These are phyloP conservation scores for Xestia sexstrigata DNA, from an alignment of 2,888 invertebrate genomes.

Conservation along the genomic window DNA sequence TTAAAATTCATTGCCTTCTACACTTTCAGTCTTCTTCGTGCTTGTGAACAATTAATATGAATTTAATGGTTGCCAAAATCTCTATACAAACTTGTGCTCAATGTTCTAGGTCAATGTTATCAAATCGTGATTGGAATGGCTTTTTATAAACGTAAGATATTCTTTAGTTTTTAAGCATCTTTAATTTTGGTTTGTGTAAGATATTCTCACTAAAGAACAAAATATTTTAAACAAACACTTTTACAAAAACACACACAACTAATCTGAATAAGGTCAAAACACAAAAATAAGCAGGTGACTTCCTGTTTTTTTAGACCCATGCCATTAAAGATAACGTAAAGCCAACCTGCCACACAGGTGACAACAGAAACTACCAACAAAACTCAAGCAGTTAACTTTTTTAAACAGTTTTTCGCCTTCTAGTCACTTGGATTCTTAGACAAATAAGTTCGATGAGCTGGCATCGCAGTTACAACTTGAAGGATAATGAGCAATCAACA, in stretches of 20 bases:
- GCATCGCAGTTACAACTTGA: slow-evolving; percentile 33
- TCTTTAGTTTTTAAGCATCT: not conserved
- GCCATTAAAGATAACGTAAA: slow-evolving; percentile 20
- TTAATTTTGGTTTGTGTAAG: not conserved
- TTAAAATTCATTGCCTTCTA: slow-evolving; percentile 20
- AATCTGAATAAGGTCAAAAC: not conserved
- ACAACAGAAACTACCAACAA: not conserved
- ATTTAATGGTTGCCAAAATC: slow-evolving; percentile 30
- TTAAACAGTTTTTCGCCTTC: not conserved
- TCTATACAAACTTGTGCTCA: slow-evolving; percentile 21
- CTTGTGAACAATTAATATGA: slow-evolving; percentile 36
- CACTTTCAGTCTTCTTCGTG: slow-evolving; percentile 47
- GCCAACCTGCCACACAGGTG: slow-evolving; percentile 28
- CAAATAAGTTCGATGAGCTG: slow-evolving; percentile 26
- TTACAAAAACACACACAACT: too few species aligned
- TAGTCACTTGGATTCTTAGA: slow-evolving; percentile 12
- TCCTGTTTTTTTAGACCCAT: not conserved
- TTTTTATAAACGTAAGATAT: not conserved
- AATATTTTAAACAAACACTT: not conserved
- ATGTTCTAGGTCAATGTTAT: slow-evolving; percentile 46
- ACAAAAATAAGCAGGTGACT: slow-evolving; percentile 7
- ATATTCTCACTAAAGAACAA: not conserved
- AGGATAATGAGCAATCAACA: slow-evolving; percentile 62
- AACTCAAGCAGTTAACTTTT: slow-evolving; percentile 1
- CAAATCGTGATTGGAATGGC: slow-evolving; percentile 10